Conservation (phyloP, 1,140 invertebrate genomes). For the Diorhabda sublineata region DNA sequence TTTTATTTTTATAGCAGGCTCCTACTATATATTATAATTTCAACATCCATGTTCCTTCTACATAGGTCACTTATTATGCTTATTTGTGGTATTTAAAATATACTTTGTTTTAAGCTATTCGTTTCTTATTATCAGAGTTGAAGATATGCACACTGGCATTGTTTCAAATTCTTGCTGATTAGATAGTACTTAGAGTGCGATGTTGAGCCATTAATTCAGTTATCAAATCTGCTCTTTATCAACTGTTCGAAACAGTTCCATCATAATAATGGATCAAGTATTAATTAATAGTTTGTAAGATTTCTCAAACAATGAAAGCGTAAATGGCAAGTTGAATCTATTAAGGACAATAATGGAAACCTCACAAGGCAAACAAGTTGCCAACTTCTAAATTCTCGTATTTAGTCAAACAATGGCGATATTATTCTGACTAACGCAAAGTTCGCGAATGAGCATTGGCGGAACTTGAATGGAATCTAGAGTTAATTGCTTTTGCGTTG, state of each 20-base stretch:
- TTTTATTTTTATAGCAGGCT: no score
- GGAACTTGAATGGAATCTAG: constrained; percentile 7
- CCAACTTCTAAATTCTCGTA: constrained; percentile 48
- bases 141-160: not conserved
- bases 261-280: constrained; percentile 32
- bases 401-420: constrained; percentile 47
- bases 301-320: constrained; percentile 39
- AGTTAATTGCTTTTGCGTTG: not conserved
- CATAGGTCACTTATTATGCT: no score
- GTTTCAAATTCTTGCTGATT: not conserved
- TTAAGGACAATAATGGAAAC: constrained; percentile 45
- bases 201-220: constrained; percentile 6
- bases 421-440: constrained; percentile 38
- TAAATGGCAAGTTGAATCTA: constrained; percentile 45
- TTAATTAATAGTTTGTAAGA: constrained; percentile 45
- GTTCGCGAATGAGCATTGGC: constrained; percentile 26
- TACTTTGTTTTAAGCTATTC: no score
- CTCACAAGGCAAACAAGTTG: constrained; percentile 44
- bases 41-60: no score
- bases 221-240: constrained; percentile 16
- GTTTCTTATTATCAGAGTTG: no score
- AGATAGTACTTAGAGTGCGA: not conserved
- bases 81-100: no score
- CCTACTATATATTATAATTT: no score
- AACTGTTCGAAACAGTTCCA: constrained; percentile 6